Evolutionary conservation across 1,140 invertebrate genomes (phyloP).

Genomic region (Drosophila paulistorum): DNA sequence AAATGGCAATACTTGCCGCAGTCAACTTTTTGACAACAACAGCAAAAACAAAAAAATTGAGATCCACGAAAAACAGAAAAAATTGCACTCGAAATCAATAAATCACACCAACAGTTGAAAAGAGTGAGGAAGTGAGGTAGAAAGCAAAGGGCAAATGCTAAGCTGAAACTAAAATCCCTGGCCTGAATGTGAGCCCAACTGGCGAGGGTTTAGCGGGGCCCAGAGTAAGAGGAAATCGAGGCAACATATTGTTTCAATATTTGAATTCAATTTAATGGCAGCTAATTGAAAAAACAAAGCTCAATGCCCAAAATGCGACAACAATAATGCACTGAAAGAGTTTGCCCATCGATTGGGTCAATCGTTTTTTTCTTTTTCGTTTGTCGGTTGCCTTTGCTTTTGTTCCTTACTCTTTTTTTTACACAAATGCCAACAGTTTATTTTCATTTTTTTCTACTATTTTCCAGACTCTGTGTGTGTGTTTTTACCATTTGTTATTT

Average conservation of each 20-base stretch:
- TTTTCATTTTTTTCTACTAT: slow-evolving; percentile 35
- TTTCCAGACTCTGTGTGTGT: neutral
- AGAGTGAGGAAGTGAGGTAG: neutral
- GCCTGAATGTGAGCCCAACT: neutral
- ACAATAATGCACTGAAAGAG: slow-evolving; percentile 64
- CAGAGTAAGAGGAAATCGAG: neutral
- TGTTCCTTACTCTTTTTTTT: slow-evolving; percentile 4
- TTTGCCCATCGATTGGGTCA: slow-evolving; percentile 41
- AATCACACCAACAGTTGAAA: slow-evolving; percentile 51
- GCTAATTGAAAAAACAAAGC: slow-evolving; percentile 77
- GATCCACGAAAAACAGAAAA: slow-evolving; percentile 48
- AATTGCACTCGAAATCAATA: slow-evolving; percentile 75
- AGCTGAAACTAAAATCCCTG: slow-evolving; percentile 55
- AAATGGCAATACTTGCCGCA: slow-evolving; percentile 35
- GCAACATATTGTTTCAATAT: slow-evolving; percentile 78
- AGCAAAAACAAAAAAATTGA: neutral
- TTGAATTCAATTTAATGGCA: slow-evolving; percentile 80
- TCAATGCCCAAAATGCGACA: slow-evolving; percentile 58
- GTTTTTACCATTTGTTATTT: slow-evolving; percentile 9
- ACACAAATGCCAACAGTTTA: slow-evolving; percentile 43
- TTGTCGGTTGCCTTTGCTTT: slow-evolving; percentile 3
- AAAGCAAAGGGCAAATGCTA: slow-evolving; percentile 29
- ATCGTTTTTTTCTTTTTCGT: slow-evolving; percentile 22
- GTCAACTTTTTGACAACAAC: slow-evolving; percentile 45
- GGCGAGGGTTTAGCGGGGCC: neutral